These are phyloP conservation scores for Rhagonycha fulva DNA, from an alignment of 2,888 invertebrate species.

Conservation along the genomic window DNA sequence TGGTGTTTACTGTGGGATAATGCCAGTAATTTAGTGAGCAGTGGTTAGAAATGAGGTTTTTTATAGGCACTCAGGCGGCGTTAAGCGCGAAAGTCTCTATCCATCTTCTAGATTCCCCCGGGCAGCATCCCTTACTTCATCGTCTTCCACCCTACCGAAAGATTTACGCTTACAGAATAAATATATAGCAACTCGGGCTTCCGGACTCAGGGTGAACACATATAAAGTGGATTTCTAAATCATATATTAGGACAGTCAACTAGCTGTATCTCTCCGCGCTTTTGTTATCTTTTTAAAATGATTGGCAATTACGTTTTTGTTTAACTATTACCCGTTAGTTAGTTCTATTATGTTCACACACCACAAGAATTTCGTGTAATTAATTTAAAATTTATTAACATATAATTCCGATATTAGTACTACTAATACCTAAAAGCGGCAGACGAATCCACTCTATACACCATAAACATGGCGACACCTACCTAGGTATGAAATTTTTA, in stretches of 20 bases:
- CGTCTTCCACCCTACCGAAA: conserved; percentile 32
- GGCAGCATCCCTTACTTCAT: conserved; percentile 31
- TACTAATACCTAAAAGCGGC: background rate
- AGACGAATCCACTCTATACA: conserved; percentile 15
- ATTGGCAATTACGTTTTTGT: conserved; percentile 18
- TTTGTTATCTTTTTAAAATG: conserved; percentile 27
- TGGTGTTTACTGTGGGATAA: conserved; percentile 52
- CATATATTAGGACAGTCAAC: conserved; percentile 30
- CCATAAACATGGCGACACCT: conserved; percentile 21
- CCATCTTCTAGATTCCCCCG: conserved; percentile 42
- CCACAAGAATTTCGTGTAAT: background rate
- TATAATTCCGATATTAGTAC: background rate
- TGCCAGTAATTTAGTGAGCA: conserved; percentile 45
- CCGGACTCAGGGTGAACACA: conserved; percentile 31
- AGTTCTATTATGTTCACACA: background rate
- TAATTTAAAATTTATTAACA: background rate
- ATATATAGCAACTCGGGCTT: conserved; percentile 35
- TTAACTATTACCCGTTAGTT: background rate
- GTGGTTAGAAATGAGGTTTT: conserved; percentile 46
- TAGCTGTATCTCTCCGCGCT: conserved; percentile 25
- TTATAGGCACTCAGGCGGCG: conserved; percentile 43
- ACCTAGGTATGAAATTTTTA: background rate
- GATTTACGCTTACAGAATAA: conserved; percentile 45
- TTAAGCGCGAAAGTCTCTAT: conserved; percentile 42
- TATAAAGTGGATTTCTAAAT: conserved; percentile 34